Base-by-base conservation (phyloP, 2,113 vertebrate species). In the Cephalopholis sonnerati region DNA sequence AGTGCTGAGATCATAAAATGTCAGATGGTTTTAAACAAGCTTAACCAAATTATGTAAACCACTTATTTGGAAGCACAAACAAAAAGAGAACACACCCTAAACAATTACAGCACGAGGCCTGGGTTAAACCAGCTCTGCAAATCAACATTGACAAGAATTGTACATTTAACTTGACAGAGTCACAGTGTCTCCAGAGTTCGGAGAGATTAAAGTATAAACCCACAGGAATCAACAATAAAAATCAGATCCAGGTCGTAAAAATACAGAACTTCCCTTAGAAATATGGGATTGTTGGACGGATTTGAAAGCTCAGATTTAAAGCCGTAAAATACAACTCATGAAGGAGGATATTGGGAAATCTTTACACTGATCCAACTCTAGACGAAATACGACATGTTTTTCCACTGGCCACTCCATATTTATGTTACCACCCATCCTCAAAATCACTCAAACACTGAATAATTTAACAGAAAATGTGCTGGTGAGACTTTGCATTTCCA, bases 401-500 rank as follows among this genome's bases (percentile, higher is more conserved):
- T 54, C 12, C 11, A 3, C 51, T 2, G 8, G 64, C 39, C 24
- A 20, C 57, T 66, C 16, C 50, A 73, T 74, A 67, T 74, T 82
- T 29, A 84, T 48, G 46, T 61, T 64, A 1, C 51, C 8, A 12
- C n/a, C 53, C 29, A 4, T 36, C 66, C 46, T 63, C 16, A 53
- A 70, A 75, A 67, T 64, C 50, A 75, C 81, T 70, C 20, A 61
- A 24, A 62, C 29, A 3, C 64, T 88, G 65, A 90, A 89, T 86
- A 81, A 90, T 89, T 92, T n/a, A 79, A 73, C 0, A 7, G 16
- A 0, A n/a, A 44, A 88, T 66, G 78, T 75, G 71, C 71, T 57
- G 61, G 18, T 68, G 88, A 80, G 82, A 85, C 73, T 69, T 69
- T 29, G 36, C 36, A 69, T 87, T 72, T 76, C 71, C 81, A 85